A percentile compares a stretch with the other conserved stretches of the same genome.
Evolutionary conservation across 2,888 invertebrate genomes (phyloP).

Genomic region (Ctena decussata): DNA sequence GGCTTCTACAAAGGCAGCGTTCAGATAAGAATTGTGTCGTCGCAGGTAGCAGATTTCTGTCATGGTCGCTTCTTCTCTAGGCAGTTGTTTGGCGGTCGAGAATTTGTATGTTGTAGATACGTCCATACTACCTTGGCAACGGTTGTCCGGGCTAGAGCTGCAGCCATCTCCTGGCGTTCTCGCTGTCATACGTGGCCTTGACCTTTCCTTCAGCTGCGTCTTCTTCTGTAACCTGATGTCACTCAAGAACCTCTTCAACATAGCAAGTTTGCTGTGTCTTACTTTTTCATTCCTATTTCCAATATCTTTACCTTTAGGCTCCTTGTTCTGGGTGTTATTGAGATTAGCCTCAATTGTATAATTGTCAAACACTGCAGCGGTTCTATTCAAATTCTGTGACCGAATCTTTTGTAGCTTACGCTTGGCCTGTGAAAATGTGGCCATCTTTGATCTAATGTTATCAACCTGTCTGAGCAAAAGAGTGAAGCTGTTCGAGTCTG

Average conservation of each 20-base stretch:
- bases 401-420: slow-evolving; percentile 16
- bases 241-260: background rate
- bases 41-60: background rate
- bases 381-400: background rate
- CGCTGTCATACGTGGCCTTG: background rate
- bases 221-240: background rate
- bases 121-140: background rate
- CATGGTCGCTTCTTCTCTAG: background rate
- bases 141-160: background rate
- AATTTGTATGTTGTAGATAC: background rate
- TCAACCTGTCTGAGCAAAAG: background rate
- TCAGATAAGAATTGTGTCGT: background rate
- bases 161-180: background rate
- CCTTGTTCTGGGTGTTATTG: background rate
- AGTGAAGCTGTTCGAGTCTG: slow-evolving; percentile 6
- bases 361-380: background rate
- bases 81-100: no score
- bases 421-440: slow-evolving; percentile 16
- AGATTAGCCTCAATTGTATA: background rate
- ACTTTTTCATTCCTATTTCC: background rate
- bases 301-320: background rate
- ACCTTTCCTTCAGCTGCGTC: background rate
- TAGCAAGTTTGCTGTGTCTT: background rate
- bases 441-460: slow-evolving; percentile 37
- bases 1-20: background rate